A percentile compares a stretch with the other conserved stretches of the same genome.
Conservation (phyloP, 2,888 invertebrate species). For the Chloromyia formosa region DNA sequence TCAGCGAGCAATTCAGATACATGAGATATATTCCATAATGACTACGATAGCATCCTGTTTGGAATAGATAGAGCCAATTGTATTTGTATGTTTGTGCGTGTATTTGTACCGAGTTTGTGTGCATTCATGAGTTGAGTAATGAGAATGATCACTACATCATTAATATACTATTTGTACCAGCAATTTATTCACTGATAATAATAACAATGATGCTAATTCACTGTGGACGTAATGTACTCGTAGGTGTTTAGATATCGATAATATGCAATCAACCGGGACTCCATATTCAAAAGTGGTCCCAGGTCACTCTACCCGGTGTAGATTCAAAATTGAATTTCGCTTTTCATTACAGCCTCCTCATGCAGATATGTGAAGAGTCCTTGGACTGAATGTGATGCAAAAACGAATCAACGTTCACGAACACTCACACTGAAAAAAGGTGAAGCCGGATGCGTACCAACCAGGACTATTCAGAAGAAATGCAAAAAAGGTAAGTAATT, state of each 20-base stretch:
- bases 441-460: slow-evolving; percentile 81
- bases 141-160: not conserved
- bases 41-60: too few species aligned
- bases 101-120: not conserved
- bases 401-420: slow-evolving; percentile 82
- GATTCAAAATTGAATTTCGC: not conserved
- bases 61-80: too few species aligned
- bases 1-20: too few species aligned
- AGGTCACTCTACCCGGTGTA: not conserved
- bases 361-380: slow-evolving; percentile 88
- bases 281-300: not conserved
- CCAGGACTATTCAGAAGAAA: slow-evolving; percentile 88
- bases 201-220: not conserved
- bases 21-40: too few species aligned
- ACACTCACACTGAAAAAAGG: slow-evolving; percentile 87
- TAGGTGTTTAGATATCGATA: not conserved
- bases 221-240: not conserved
- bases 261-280: not conserved
- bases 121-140: not conserved
- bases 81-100: too few species aligned
- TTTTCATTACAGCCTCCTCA: slow-evolving; percentile 63
- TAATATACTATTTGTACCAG: not conserved
- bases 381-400: slow-evolving; percentile 89
- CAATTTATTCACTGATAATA: slow-evolving; percentile 3
- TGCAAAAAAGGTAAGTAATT: slow-evolving; percentile 85